Evolutionary conservation across 2,113 vertebrate genomes (phyloP).

Genomic region (Dromas ardeola): DNA sequence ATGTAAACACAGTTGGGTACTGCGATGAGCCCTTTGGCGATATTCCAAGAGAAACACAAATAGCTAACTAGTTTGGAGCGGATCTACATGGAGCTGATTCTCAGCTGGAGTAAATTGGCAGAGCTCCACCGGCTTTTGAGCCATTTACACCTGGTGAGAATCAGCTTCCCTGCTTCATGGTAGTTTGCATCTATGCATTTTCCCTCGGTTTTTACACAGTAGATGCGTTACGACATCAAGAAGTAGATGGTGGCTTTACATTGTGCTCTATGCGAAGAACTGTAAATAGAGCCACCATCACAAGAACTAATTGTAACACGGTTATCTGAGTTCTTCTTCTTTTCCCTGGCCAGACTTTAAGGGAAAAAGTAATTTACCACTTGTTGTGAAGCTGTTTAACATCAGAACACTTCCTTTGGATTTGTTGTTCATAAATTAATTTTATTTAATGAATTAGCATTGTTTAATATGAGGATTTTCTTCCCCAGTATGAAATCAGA

Average conservation of each 20-base stretch:
- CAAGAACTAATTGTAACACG: background rate
- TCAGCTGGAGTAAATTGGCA: slow-evolving; percentile 43
- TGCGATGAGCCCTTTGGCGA: background rate
- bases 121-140: background rate
- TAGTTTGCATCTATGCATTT: background rate
- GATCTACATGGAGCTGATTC: background rate
- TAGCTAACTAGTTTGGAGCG: background rate
- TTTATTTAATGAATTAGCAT: background rate
- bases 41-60: slow-evolving; percentile 42
- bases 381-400: background rate
- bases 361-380: background rate
- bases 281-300: background rate
- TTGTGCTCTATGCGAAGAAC: background rate
- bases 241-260: background rate
- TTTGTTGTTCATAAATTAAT: background rate
- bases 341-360: background rate
- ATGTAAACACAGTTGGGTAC: slow-evolving; percentile 61
- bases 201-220: background rate
- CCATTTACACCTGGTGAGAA: background rate
- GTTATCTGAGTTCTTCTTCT: background rate
- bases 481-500: background rate
- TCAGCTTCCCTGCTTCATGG: background rate
- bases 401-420: background rate
- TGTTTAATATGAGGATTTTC: background rate
- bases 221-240: background rate